Conservation (phyloP, 2,888 invertebrate species). For the Chymomyza procnemis region DNA sequence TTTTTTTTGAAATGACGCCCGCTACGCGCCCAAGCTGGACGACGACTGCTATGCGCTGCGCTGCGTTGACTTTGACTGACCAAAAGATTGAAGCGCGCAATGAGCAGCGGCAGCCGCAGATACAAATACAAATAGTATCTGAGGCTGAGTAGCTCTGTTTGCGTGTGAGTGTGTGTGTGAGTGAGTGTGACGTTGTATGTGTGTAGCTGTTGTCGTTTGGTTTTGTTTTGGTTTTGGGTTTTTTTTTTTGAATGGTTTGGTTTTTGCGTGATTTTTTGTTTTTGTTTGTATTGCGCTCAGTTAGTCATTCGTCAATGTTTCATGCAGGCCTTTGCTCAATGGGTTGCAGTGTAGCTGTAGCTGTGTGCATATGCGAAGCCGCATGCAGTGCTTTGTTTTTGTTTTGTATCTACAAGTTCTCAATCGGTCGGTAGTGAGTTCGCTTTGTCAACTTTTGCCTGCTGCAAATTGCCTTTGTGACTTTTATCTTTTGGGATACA, state of each 20-base stretch:
- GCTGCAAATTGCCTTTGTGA: background rate
- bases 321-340: constrained; percentile 39
- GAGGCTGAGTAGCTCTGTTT: constrained; percentile 5
- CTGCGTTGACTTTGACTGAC: constrained; percentile 22
- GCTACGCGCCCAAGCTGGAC: constrained; percentile 62
- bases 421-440: background rate
- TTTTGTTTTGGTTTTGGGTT: constrained; percentile 28
- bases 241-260: constrained; percentile 27
- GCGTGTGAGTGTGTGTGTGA: too few relatives aligned
- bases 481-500: too few relatives aligned
- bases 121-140: background rate
- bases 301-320: constrained; percentile 39
- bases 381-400: constrained; percentile 15
- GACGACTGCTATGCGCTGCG: background rate
- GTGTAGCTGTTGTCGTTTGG: constrained; percentile 8
- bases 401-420: background rate
- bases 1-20: constrained; percentile 37
- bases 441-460: background rate
- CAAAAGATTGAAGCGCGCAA: constrained; percentile 29
- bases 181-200: constrained; percentile 3
- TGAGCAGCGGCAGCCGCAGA: constrained; percentile 12
- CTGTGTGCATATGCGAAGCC: constrained; percentile 7
- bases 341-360: constrained; percentile 32
- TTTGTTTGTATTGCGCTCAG: constrained; percentile 29
- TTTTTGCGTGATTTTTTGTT: background rate